Conservation (phyloP, 30 jellyfish, hydroid and myxozoan genomes). For the Haliclystus octoradiatus region DNA sequence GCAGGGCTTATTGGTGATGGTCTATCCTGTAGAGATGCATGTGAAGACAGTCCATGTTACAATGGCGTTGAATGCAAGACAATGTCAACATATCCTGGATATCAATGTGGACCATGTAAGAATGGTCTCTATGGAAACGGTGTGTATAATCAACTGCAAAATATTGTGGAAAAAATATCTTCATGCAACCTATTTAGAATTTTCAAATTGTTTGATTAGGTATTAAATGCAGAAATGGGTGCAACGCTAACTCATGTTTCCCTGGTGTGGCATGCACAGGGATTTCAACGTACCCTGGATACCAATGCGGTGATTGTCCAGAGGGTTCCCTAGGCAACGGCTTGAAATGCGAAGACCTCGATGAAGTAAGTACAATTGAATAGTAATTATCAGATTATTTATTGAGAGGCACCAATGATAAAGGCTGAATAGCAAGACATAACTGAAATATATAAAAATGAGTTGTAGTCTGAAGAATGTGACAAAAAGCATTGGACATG, state of each 20-base stretch:
- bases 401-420: too few species aligned
- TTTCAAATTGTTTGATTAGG: neutral
- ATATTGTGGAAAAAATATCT: neutral
- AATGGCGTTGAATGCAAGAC: neutral
- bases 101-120: neutral
- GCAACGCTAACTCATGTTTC: slow-evolving; percentile 20
- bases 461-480: too few species aligned
- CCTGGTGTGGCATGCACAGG: neutral
- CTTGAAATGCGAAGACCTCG: slow-evolving; percentile 7
- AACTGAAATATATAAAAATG: too few species aligned
- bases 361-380: slow-evolving; percentile 11
- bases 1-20: neutral
- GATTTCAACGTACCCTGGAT: slow-evolving; percentile 7
- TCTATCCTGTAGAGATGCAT: neutral
- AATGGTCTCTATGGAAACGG: neutral
- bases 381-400: too few species aligned
- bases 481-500: too few species aligned
- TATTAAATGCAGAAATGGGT: neutral
- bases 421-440: too few species aligned
- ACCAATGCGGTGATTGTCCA: slow-evolving; percentile 25
- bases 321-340: slow-evolving; percentile 15
- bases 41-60: neutral
- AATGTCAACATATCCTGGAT: neutral
- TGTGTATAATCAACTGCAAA: too few species aligned
- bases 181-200: neutral